Conservation (phyloP, 2,113 vertebrate species). For the Antennarius striatus region DNA sequence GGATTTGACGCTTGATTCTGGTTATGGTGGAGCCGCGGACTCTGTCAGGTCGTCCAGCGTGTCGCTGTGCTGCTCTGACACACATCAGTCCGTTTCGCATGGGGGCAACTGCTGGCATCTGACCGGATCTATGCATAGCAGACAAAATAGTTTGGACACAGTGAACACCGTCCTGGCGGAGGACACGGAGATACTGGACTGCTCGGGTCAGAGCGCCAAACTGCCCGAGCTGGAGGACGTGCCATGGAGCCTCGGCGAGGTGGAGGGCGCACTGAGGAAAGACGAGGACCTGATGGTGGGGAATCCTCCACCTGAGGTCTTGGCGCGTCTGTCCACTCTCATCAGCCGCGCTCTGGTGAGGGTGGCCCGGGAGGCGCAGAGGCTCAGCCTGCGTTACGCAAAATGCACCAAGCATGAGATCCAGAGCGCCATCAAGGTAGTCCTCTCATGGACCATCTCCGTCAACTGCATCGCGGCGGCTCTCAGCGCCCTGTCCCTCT, state of each 20-base stretch:
- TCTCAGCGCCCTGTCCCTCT: slow-evolving; percentile 80
- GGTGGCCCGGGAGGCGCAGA: slow-evolving; percentile 81
- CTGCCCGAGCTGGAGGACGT: slow-evolving; percentile 82
- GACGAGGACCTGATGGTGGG: slow-evolving; percentile 70
- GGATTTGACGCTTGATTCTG: slow-evolving; percentile 86
- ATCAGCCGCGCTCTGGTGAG: slow-evolving; percentile 82
- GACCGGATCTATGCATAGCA: slow-evolving; percentile 96
- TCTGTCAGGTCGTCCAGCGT: slow-evolving; percentile 85
- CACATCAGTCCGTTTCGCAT: slow-evolving; percentile 77
- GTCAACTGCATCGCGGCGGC: slow-evolving; percentile 80
- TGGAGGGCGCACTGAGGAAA: slow-evolving; percentile 77
- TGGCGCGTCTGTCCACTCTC: slow-evolving; percentile 87
- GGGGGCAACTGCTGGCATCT: slow-evolving; percentile 92
- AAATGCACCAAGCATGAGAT: slow-evolving; percentile 82
- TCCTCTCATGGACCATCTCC: slow-evolving; percentile 83
- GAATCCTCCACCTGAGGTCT: slow-evolving; percentile 79
- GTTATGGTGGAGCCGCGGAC: slow-evolving; percentile 85
- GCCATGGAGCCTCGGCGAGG: slow-evolving; percentile 82
- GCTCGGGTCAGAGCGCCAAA: slow-evolving; percentile 86
- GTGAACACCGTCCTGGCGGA: slow-evolving; percentile 92
- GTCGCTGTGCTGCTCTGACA: slow-evolving; percentile 83
- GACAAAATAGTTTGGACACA: slow-evolving; percentile 97
- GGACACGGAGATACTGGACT: slow-evolving; percentile 90
- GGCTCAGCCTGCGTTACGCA: slow-evolving; percentile 81
- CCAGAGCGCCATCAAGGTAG: slow-evolving; percentile 80